phyloP scores from a whole-genome alignment of 1,140 invertebrate species.

The Cydia splendana region DNA sequence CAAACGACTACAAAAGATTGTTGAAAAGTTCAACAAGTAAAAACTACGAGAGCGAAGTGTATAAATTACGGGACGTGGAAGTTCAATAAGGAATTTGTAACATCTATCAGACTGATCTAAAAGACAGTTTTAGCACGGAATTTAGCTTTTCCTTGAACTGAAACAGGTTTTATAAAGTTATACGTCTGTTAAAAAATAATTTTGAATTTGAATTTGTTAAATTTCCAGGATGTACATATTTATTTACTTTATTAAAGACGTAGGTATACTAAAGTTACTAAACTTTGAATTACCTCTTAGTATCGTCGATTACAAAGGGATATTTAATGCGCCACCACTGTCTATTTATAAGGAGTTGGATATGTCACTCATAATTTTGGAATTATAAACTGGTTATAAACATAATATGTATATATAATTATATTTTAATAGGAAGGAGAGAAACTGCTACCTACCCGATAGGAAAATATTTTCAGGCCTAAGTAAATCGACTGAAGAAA shows the following conservation, averaged over 20 bases:
- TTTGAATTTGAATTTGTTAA: neutral
- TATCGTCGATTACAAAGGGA: neutral
- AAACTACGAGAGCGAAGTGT: conserved; percentile 1
- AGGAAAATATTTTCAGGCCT: no score
- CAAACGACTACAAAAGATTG: conserved; percentile 3
- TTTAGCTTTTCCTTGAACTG: neutral
- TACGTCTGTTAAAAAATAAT: neutral
- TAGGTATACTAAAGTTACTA: no score
- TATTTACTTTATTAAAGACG: no score
- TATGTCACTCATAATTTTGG: neutral
- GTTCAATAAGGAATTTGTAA: conserved; percentile 17
- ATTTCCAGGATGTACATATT: neutral
- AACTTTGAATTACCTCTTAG: no score
- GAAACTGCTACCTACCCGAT: no score
- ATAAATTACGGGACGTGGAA: conserved; percentile 8
- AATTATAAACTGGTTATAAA: neutral
- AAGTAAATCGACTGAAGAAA: no score
- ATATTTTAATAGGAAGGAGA: no score
- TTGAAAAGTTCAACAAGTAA: conserved; percentile 5
- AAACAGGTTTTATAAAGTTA: neutral
- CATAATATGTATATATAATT: no score
- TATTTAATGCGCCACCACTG: neutral
- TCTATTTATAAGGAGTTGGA: neutral
- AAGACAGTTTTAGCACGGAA: neutral
- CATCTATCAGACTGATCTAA: conserved; percentile 23